Percentiles rank a stretch among this genome's conserved stretches.
phyloP scores from a whole-genome alignment of 1,140 invertebrate genomes.

The Drosophila sechellia region DNA sequence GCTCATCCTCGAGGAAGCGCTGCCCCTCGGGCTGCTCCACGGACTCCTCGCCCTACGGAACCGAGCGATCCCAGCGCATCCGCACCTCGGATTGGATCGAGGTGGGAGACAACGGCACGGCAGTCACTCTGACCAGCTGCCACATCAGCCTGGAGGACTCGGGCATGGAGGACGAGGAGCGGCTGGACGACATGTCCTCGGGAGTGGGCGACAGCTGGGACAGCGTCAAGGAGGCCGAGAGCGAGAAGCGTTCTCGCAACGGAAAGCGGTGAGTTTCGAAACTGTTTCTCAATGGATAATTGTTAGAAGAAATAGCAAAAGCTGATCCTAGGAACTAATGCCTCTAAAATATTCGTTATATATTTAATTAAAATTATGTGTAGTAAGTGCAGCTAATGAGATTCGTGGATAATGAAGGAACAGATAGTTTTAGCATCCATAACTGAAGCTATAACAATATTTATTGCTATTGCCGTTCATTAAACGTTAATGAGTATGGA shows the following conservation, averaged over 20 bases:
- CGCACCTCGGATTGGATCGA: constrained; percentile 84
- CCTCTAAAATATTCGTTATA: no score
- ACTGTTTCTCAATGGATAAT: no score
- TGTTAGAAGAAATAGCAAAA: no score
- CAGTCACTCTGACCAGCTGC: constrained; percentile 80
- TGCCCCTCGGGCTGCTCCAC: constrained; percentile 83
- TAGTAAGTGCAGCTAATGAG: no score
- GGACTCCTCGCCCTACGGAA: constrained; percentile 84
- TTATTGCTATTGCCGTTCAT: constrained; percentile 1
- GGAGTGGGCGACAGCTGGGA: constrained; percentile 84
- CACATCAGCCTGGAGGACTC: constrained; percentile 84
- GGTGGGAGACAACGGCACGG: constrained; percentile 83
- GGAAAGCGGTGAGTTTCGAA: constrained; percentile 71
- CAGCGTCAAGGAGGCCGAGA: constrained; percentile 83
- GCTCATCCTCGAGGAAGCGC: constrained; percentile 64
- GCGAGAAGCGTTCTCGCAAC: constrained; percentile 72
- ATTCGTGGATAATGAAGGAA: neutral
- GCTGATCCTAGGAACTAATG: no score
- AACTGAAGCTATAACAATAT: neutral
- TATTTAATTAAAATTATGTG: no score
- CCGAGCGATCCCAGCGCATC: constrained; percentile 80
- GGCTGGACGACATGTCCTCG: constrained; percentile 82
- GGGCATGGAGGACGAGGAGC: constrained; percentile 84
- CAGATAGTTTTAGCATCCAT: neutral
- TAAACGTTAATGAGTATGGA: constrained; percentile 17